Evolutionary conservation across 2,113 vertebrate species (phyloP), one percentile per base, ranked within the genome.

Genomic region (Apus apus): DNA sequence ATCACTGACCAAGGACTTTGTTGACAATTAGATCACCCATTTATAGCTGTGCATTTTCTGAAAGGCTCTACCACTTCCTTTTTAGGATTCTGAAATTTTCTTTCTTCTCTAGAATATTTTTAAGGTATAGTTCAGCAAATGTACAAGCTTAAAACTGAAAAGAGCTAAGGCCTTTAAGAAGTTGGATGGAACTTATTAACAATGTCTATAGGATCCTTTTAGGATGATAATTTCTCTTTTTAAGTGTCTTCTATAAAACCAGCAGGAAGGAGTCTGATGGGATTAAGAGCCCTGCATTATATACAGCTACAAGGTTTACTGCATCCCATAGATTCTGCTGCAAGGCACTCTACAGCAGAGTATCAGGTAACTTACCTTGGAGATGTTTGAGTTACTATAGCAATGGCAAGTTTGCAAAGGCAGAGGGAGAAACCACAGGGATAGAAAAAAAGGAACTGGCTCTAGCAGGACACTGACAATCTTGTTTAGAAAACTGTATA

Each of bases 211-310:
- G 26, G 36, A 90, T 89, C 62, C 32, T 76, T 97, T 97, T 90
- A 97, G 94, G 91, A 81, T 90, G 70, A 66, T 81, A 90, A 95
- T 97, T 97, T 96, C 81, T 97, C 84, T 97, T 96, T 97, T 96
- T 79, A 94, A 96, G 74, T 85, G 57, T 77, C 60, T 74, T 91
- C 77, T 94, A 56, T 92, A 95, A 97, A 97, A 92, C 56, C 46
- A 70, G n/a, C 26, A 91, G 79, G 73, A 93, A 94, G 74, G 60
- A 96, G 34, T 27, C 87, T 88, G 78, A 77, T 93, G 88, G 80
- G 90, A 89, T 67, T 70, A 77, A 81, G 58, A 84, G 32, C 50
- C 67, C 53, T 71, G 73, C 30, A 67, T 81, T 81, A 60, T 43
- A 75, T 34, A 88, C 34, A 85, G 75, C 74, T 61, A 12, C 4